These are phyloP conservation scores for Cephalopholis sonnerati DNA, from an alignment of 2,113 vertebrate genomes.

Conservation along the genomic window DNA sequence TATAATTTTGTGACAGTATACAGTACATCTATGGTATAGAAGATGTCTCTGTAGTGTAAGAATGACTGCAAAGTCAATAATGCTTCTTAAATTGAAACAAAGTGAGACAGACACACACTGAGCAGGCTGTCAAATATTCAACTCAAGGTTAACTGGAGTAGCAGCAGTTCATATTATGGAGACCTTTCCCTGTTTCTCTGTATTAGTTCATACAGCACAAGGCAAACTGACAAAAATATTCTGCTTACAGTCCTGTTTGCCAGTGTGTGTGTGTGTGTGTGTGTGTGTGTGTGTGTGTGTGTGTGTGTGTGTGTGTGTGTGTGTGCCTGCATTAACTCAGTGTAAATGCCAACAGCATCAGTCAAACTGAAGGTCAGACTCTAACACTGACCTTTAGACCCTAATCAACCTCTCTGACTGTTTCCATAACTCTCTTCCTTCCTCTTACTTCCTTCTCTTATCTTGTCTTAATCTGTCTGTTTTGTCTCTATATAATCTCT, in stretches of 20 bases:
- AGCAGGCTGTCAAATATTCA: constrained; percentile 28
- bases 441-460: not conserved
- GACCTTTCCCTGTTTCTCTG: constrained; percentile 31
- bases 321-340: constrained; percentile 32
- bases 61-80: not conserved
- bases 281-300: constrained; percentile 17
- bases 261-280: constrained; percentile 11
- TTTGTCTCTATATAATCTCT: not conserved
- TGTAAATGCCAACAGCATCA: constrained; percentile 68
- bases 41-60: not conserved
- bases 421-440: constrained; percentile 16
- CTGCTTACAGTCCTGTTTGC: constrained; percentile 23
- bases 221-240: constrained; percentile 37
- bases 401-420: constrained; percentile 50
- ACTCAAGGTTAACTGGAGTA: constrained; percentile 47
- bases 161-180: constrained; percentile 39
- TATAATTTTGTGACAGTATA: not conserved
- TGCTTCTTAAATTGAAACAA: not conserved
- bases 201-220: constrained; percentile 29
- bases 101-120: constrained; percentile 10
- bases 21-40: not conserved
- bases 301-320: constrained; percentile 28
- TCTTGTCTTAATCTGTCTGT: not conserved
- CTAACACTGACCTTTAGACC: constrained; percentile 60
- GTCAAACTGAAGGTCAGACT: constrained; percentile 68